Evolutionary conservation across 2,888 invertebrate species (phyloP).

Genomic region (Tridacna crocea): DNA sequence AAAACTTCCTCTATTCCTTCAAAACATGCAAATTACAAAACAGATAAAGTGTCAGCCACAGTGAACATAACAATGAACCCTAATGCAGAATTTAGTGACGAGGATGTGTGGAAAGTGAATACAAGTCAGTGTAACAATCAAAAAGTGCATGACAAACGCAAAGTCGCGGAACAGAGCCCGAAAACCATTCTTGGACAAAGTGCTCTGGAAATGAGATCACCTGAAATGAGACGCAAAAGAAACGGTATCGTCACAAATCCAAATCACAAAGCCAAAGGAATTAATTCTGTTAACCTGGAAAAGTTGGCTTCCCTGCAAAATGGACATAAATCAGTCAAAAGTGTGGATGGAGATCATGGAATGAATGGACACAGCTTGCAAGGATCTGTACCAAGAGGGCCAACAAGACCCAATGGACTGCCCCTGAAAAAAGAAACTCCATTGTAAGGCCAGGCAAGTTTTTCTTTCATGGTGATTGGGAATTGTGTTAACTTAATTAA

Average conservation of each 20-base stretch:
- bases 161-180: conserved; percentile 65
- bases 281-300: conserved; percentile 63
- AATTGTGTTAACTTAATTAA: no score
- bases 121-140: conserved; percentile 71
- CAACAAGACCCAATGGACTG: conserved; percentile 88
- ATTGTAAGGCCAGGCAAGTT: conserved; percentile 79
- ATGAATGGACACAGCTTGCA: conserved; percentile 45
- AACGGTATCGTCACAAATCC: conserved; percentile 85
- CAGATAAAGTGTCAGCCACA: conserved; percentile 74
- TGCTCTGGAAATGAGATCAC: conserved; percentile 78
- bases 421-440: conserved; percentile 95
- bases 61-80: conserved; percentile 81
- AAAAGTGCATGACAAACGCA: conserved; percentile 64
- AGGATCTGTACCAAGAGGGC: conserved; percentile 40
- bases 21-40: conserved; percentile 70
- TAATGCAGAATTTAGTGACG: conserved; percentile 78
- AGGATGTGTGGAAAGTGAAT: conserved; percentile 81
- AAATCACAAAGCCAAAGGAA: conserved; percentile 77
- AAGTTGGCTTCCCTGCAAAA: conserved; percentile 54
- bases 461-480: conserved; percentile 25
- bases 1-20: conserved; percentile 61
- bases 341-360: neutral
- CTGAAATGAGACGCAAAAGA: conserved; percentile 81
- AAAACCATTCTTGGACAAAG: conserved; percentile 75
- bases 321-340: conserved; percentile 31